A percentile compares a stretch with the other conserved stretches of the same genome.
These are phyloP conservation scores for Ophraella communa DNA, from an alignment of 2,888 invertebrate genomes.

Conservation along the genomic window DNA sequence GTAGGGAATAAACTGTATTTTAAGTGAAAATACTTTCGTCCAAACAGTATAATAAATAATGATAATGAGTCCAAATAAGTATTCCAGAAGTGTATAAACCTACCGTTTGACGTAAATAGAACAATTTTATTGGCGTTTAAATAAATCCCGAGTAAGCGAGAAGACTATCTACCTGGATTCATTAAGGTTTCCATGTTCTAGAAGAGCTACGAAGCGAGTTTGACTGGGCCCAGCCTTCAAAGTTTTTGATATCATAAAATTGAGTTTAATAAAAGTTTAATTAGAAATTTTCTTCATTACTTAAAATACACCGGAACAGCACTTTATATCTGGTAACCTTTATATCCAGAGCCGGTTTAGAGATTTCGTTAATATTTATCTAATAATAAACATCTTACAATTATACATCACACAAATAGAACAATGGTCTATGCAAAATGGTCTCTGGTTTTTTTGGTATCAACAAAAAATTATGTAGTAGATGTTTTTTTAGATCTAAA, in stretches of 20 bases:
- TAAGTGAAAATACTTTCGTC: too few species aligned
- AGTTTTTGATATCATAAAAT: constrained; percentile 52
- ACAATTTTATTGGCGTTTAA: constrained; percentile 5
- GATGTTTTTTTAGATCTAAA: too few species aligned
- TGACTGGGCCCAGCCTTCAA: not conserved
- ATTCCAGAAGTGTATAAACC: not conserved
- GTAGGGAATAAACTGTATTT: too few species aligned
- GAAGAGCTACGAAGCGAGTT: constrained; percentile 35
- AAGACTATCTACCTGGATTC: not conserved
- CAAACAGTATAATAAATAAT: too few species aligned
- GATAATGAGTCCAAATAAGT: not conserved
- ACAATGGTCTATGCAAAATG: too few species aligned
- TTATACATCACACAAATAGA: too few species aligned
- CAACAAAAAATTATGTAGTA: too few species aligned
- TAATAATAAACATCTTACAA: too few species aligned
- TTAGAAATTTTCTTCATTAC: constrained; percentile 56
- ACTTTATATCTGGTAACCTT: constrained; percentile 45
- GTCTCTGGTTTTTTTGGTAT: too few species aligned
- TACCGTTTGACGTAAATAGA: not conserved
- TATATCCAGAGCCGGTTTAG: constrained; percentile 13
- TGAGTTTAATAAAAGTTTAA: constrained; percentile 59
- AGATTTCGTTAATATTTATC: not conserved
- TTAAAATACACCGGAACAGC: constrained; percentile 49
- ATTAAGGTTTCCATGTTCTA: constrained; percentile 16
- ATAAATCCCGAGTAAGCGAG: constrained; percentile 2